Conservation (phyloP, 2,888 invertebrate species). For the Drosophila peninsularis region DNA sequence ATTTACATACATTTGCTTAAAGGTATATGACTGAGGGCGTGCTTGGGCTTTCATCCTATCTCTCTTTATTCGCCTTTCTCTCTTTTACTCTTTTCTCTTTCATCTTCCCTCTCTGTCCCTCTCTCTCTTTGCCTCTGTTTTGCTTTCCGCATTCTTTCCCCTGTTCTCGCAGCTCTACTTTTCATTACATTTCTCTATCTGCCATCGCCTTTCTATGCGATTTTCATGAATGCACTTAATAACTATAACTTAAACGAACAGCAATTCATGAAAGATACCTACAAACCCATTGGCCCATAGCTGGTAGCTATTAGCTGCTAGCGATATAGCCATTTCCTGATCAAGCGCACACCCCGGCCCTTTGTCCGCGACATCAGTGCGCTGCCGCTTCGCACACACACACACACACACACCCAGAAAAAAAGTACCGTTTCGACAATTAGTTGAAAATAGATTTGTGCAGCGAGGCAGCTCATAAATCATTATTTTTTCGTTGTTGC, state of each 20-base stretch:
- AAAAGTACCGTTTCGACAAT: conserved; percentile 60
- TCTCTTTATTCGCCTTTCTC: not conserved
- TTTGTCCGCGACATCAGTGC: conserved; percentile 30
- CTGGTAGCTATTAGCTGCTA: not conserved
- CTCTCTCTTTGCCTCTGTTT: not conserved
- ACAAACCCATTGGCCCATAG: not conserved
- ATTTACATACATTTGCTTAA: not conserved
- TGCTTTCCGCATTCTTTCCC: too few relatives aligned
- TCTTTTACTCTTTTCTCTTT: too few relatives aligned
- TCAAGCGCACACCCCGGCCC: not conserved
- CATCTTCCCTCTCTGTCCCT: not conserved
- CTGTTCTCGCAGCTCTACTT: not conserved
- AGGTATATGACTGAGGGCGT: too few relatives aligned
- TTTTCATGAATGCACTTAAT: not conserved
- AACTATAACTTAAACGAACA: not conserved
- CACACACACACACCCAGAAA: not conserved
- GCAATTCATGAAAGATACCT: not conserved
- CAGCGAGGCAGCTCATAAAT: conserved; percentile 49
- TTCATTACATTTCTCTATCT: not conserved
- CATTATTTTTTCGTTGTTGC: conserved; percentile 33
- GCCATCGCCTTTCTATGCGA: not conserved
- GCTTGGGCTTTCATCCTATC: too few relatives aligned
- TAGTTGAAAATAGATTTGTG: conserved; percentile 66
- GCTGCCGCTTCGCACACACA: conserved; percentile 22
- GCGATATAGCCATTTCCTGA: conserved; percentile 2